These are phyloP conservation scores for Rhodeus uyekii DNA, from an alignment of 2,797 vertebrate species.

Conservation along the genomic window DNA sequence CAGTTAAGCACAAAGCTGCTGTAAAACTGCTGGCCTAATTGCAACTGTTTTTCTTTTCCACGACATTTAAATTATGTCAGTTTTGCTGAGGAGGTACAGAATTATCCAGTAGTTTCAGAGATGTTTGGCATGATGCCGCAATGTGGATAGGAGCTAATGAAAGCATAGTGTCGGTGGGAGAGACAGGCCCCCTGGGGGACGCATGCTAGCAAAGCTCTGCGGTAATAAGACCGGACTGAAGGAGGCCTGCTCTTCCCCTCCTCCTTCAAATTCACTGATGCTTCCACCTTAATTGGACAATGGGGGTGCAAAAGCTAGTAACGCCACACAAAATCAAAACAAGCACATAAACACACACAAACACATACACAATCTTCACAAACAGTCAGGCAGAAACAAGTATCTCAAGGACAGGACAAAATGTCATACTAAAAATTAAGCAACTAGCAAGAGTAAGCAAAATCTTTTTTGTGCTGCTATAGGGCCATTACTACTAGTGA, in stretches of 20 bases:
- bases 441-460: neutral
- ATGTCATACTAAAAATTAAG: too few species aligned
- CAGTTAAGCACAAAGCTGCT: constrained; percentile 5
- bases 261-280: constrained; percentile 50
- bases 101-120: constrained; percentile 14
- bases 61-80: constrained; percentile 7
- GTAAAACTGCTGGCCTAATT: constrained; percentile 24
- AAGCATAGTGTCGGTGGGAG: constrained; percentile 31
- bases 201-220: constrained; percentile 38
- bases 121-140: constrained; percentile 14
- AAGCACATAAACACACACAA: constrained; percentile 18
- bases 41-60: constrained; percentile 4
- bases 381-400: neutral
- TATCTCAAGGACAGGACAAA: neutral
- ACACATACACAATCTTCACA: neutral
- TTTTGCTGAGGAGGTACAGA: constrained; percentile 20
- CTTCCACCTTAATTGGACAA: constrained; percentile 58
- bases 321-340: constrained; percentile 34
- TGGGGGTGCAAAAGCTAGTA: constrained; percentile 18
- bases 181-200: constrained; percentile 46
- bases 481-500: neutral
- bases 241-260: constrained; percentile 16
- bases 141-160: constrained; percentile 47
- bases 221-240: constrained; percentile 58
- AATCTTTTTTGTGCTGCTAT: neutral